Evolutionary conservation across 2,888 invertebrate species (phyloP).

Genomic region (Nomada goodeniana): DNA sequence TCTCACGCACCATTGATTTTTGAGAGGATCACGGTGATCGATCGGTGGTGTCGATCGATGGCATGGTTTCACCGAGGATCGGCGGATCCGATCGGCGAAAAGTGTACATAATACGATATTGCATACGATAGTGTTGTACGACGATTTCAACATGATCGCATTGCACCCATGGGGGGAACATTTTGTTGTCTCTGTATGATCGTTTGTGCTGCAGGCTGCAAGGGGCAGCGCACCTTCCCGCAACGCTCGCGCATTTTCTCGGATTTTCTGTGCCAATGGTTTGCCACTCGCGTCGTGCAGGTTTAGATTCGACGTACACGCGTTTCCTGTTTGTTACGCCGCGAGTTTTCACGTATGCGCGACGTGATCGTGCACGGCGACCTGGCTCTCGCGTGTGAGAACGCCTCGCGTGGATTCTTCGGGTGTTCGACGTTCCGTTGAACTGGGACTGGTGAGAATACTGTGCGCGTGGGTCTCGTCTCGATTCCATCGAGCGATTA

Average conservation of each 20-base stretch:
- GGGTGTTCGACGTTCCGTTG: constrained; percentile 43
- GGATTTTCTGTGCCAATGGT: not conserved
- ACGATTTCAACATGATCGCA: not conserved
- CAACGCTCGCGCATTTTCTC: not conserved
- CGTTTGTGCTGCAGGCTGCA: constrained; percentile 52
- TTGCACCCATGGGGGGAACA: accelerated
- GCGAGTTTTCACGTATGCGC: constrained; percentile 27
- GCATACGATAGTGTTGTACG: too few relatives aligned
- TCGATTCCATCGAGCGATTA: too few relatives aligned
- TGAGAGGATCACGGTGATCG: constrained; percentile 10
- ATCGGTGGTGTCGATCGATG: constrained; percentile 5
- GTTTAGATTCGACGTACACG: not conserved
- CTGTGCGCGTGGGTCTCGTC: too few relatives aligned
- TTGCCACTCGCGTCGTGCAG: constrained; percentile 1
- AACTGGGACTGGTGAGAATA: not conserved
- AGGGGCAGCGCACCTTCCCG: not conserved
- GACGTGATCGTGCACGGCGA: constrained; percentile 12
- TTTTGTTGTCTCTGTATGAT: not conserved
- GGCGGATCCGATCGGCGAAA: constrained; percentile 7
- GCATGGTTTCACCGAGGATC: not conserved
- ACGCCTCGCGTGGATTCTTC: constrained; percentile 46
- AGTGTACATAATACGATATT: not conserved
- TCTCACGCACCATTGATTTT: constrained; percentile 41
- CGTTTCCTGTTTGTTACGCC: not conserved
- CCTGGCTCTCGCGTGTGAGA: constrained; percentile 38